Evolutionary conservation across 2,797 vertebrate species (phyloP), one percentile per base, ranked within the genome.

Genomic region (Pseudomugil tenellus): DNA sequence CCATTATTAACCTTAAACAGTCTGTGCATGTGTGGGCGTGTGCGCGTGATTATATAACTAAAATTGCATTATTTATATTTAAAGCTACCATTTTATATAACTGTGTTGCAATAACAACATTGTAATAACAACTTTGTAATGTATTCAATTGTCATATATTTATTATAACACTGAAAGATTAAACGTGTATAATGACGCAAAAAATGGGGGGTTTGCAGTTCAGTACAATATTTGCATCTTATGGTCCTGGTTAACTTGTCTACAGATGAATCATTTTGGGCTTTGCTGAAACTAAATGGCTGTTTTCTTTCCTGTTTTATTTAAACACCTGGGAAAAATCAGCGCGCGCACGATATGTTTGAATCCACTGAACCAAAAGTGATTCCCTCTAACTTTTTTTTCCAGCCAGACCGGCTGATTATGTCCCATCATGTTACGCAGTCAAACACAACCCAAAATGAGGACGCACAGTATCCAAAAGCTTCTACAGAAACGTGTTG

Each of bases 341-440:
- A 16, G 49, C 10, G 13, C 14, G 25, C 11, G 6, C 26, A 3
- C 14, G 2, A 12, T 16, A 5, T 52, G 7, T 28, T 51, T 25
- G 26, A 6, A 34, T 37, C 9, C 64, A 26, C 25, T 2, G 37
- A 80, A 67, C 21, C 58, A 67, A 2, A 46, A 37, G 34, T 43
- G 72, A 32, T 35, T 79, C 29, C 63, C 29, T 73, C 29, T 28
- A 3, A 89, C 87, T 73, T 85, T 88, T 85, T 83, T 63, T 17
- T 43, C 41, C 41, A n/a, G 41, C 19, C 41, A 10, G 41, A 43
- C n/a, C 19, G 7, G 41, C 19, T 43, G 7, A 60, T 59, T 1
- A 19, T 1, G n/a, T 58, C 34, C 39, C 29, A 16, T n/a, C 62
- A 31, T 8, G 14, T 19, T 21, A 28, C 31, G 14, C 2, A 8